Percentiles rank a stretch among this genome's conserved stretches.
phyloP scores from a whole-genome alignment of 2,888 invertebrate genomes.

The Synergus itoensis region DNA sequence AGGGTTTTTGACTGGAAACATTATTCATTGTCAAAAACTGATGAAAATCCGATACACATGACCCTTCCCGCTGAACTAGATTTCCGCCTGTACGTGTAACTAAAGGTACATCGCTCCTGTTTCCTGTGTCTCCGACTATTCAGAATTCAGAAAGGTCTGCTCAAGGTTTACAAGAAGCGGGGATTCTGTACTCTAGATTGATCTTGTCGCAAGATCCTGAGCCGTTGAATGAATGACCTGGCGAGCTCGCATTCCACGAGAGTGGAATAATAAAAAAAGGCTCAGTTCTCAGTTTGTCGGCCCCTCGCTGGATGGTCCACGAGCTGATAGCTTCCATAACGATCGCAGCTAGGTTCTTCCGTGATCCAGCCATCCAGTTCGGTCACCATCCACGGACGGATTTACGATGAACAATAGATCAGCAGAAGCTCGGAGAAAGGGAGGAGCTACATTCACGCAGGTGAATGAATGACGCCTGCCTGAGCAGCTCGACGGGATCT shows the following conservation, averaged over 20 bases:
- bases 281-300: conserved; percentile 40
- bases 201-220: conserved; percentile 51
- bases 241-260: conserved; percentile 55
- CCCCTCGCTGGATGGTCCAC: conserved; percentile 31
- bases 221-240: conserved; percentile 66
- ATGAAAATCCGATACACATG: not conserved
- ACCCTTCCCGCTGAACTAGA: too few relatives aligned
- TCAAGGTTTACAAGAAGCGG: conserved; percentile 28
- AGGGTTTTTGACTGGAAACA: too few relatives aligned
- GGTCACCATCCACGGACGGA: conserved; percentile 48
- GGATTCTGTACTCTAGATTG: conserved; percentile 47
- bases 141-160: conserved; percentile 37
- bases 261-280: conserved; percentile 54
- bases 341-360: conserved; percentile 48
- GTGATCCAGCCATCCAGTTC: conserved; percentile 45
- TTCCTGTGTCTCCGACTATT: conserved; percentile 10
- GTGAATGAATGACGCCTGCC: conserved; percentile 67
- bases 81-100: not conserved
- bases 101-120: conserved; percentile 15
- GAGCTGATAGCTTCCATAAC: conserved; percentile 45
- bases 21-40: too few relatives aligned
- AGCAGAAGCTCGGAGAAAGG: conserved; percentile 46
- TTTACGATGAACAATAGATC: conserved; percentile 63
- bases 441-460: conserved; percentile 53
- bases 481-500: conserved; percentile 45